Conservation (phyloP, 2,797 vertebrate species). For the Sebastes melanostomus region DNA sequence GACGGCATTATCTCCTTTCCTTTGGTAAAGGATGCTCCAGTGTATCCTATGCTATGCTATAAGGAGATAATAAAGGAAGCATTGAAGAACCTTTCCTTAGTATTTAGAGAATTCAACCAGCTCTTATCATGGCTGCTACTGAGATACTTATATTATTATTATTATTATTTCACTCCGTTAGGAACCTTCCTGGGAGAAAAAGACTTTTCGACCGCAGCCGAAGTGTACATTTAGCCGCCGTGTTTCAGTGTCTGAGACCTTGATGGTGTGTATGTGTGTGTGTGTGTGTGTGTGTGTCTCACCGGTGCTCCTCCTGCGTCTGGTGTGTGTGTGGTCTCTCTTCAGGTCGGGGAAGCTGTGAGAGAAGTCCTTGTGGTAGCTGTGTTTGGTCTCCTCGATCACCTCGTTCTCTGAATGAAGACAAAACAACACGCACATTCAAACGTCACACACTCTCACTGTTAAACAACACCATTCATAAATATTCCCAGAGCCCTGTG, state of each 20-base stretch:
- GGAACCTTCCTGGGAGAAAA: no score
- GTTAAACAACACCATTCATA: neutral
- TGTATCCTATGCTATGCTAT: no score
- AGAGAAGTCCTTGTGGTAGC: constrained; percentile 82
- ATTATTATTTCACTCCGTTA: no score
- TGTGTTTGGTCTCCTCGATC: constrained; percentile 86
- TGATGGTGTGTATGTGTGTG: neutral
- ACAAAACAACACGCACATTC: constrained; percentile 50
- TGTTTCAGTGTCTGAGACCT: neutral
- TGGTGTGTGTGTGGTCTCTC: constrained; percentile 82
- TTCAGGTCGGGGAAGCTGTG: constrained; percentile 83
- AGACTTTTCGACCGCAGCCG: no score
- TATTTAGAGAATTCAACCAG: no score
- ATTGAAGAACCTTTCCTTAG: no score
- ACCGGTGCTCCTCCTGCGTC: constrained; percentile 92
- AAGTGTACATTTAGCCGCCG: neutral
- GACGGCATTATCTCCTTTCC: no score
- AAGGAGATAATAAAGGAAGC: no score
- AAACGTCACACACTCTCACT: neutral
- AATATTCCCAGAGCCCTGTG: constrained; percentile 4
- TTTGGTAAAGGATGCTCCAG: no score
- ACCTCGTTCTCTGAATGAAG: constrained; percentile 80
- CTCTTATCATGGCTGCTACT: no score
- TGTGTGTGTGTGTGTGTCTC: constrained; percentile 49
- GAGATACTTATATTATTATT: no score